Conservation (phyloP, 2,113 vertebrate genomes). For the Platycercus adscitus region DNA sequence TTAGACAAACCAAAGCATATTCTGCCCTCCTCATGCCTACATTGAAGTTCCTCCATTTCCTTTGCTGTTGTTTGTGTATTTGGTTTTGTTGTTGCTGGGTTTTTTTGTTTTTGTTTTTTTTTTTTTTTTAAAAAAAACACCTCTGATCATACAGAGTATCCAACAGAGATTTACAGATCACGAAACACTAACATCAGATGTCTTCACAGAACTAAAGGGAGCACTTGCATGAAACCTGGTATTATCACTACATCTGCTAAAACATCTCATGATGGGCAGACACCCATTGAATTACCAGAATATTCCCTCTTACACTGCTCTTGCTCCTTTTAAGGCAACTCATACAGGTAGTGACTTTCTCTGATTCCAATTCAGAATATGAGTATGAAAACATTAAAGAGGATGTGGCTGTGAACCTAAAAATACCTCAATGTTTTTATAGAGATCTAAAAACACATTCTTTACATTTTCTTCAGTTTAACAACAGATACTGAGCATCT, state of each 20-base stretch:
- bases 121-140: neutral
- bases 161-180: neutral
- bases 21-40: neutral
- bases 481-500: neutral
- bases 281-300: neutral
- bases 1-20: neutral
- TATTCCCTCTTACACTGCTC: neutral
- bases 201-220: neutral
- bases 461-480: neutral
- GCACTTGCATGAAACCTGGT: neutral
- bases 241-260: neutral
- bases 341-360: neutral
- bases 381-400: neutral
- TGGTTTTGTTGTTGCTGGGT: neutral
- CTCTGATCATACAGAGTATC: neutral
- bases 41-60: neutral
- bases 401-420: neutral
- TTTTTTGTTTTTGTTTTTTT: fast-evolving
- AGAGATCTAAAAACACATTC: neutral
- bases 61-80: neutral
- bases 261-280: neutral
- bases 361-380: neutral
- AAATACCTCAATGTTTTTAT: neutral
- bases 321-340: neutral
- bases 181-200: neutral